phyloP scores from a whole-genome alignment of 2,888 invertebrate genomes.

The Amorpha juglandis region DNA sequence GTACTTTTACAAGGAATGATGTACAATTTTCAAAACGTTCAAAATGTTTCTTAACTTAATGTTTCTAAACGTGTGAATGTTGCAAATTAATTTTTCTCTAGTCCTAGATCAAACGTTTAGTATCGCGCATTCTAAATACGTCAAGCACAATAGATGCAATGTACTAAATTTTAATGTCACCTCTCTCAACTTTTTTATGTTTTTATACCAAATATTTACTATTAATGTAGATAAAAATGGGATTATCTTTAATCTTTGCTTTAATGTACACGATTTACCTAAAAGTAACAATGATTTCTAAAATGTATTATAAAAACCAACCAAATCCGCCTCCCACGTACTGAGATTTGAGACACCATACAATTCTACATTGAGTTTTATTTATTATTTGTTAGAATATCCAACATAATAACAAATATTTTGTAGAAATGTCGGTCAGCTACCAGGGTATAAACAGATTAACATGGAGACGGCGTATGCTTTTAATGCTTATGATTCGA shows the following conservation, averaged over 20 bases:
- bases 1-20: neutral
- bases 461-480: too few relatives aligned
- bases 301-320: too few relatives aligned
- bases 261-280: too few relatives aligned
- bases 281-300: too few relatives aligned
- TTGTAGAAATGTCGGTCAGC: too few relatives aligned
- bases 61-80: neutral
- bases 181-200: neutral
- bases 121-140: neutral
- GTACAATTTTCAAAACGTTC: neutral
- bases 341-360: too few relatives aligned
- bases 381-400: too few relatives aligned
- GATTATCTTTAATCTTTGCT: neutral
- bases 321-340: too few relatives aligned
- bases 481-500: too few relatives aligned
- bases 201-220: neutral
- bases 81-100: neutral
- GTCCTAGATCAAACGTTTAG: neutral
- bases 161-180: slow-evolving; percentile 5
- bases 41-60: neutral
- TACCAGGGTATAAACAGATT: too few relatives aligned
- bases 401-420: too few relatives aligned
- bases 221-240: neutral
- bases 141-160: neutral
- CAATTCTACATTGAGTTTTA: too few relatives aligned